These are phyloP conservation scores for Malurus cyaneus DNA, from an alignment of 2,113 vertebrate genomes.

Conservation along the genomic window DNA sequence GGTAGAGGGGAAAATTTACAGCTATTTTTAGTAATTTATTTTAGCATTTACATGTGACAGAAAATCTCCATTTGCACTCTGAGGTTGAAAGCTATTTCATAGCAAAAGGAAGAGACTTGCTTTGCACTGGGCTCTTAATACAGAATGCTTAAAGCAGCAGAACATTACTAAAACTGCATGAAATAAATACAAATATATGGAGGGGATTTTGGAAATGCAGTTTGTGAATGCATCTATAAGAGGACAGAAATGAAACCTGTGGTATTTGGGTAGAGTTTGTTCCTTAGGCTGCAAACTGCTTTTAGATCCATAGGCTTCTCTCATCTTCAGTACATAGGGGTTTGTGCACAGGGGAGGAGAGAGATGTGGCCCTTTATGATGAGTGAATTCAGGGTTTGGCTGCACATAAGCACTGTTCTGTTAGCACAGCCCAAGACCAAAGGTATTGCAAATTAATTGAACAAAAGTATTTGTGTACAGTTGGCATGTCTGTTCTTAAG, in stretches of 20 bases:
- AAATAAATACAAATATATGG: not conserved
- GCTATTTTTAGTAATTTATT: not conserved
- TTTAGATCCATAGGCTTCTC: not conserved
- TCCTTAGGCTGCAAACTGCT: not conserved
- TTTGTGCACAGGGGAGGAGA: not conserved
- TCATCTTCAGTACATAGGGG: not conserved
- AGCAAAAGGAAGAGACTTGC: not conserved
- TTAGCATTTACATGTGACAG: not conserved
- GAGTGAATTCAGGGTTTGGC: not conserved
- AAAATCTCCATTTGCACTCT: not conserved
- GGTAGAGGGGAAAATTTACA: not conserved
- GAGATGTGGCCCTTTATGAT: not conserved
- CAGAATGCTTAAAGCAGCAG: not conserved
- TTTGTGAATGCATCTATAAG: not conserved
- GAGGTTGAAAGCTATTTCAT: not conserved
- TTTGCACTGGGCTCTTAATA: not conserved
- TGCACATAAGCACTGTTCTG: not conserved
- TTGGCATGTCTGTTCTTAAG: conserved; percentile 52
- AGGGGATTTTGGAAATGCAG: not conserved
- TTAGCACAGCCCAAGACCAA: not conserved
- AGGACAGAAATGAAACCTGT: not conserved
- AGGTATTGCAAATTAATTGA: conserved; percentile 58
- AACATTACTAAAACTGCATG: not conserved
- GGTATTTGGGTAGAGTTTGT: not conserved
- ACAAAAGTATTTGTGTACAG: not conserved